These are phyloP conservation scores for Brenthis ino DNA, from an alignment of 2,888 invertebrate genomes.

Conservation along the genomic window DNA sequence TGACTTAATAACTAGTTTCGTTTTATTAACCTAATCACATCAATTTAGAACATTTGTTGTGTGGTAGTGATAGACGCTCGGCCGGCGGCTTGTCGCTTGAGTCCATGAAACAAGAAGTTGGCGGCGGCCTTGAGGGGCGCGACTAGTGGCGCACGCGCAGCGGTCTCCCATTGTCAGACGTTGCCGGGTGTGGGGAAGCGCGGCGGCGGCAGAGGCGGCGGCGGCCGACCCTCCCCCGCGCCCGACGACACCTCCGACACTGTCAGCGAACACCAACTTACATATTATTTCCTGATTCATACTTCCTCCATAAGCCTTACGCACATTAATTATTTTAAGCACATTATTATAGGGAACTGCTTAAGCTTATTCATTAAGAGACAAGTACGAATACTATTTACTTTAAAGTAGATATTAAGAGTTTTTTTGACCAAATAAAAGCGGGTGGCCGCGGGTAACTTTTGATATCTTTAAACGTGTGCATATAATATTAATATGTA, in stretches of 20 bases:
- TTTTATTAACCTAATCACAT: conserved; percentile 78
- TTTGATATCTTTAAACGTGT: no score
- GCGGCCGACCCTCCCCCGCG: conserved; percentile 87
- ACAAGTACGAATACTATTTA: no score
- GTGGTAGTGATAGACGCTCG: conserved; percentile 76
- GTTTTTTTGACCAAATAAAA: no score
- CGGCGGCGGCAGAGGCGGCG: conserved; percentile 91
- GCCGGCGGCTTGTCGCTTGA: conserved; percentile 78
- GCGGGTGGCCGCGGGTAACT: no score
- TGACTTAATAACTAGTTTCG: conserved; percentile 74
- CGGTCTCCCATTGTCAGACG: conserved; percentile 90
- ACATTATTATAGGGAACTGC: no score
- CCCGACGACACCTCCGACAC: conserved; percentile 94
- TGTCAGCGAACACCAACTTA: conserved; percentile 62
- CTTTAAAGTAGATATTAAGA: no score
- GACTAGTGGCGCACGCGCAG: conserved; percentile 83
- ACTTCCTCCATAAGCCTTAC: background rate
- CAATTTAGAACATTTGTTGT: conserved; percentile 82
- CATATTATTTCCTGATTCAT: background rate
- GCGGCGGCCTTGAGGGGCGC: conserved; percentile 86
- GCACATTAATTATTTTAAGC: no score
- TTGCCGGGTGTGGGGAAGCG: conserved; percentile 88
- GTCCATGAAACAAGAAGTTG: conserved; percentile 85
- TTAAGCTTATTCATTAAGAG: no score
- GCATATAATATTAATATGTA: no score